Base-by-base conservation (phyloP, 2,113 vertebrate genomes). In the Puma concolor region DNA sequence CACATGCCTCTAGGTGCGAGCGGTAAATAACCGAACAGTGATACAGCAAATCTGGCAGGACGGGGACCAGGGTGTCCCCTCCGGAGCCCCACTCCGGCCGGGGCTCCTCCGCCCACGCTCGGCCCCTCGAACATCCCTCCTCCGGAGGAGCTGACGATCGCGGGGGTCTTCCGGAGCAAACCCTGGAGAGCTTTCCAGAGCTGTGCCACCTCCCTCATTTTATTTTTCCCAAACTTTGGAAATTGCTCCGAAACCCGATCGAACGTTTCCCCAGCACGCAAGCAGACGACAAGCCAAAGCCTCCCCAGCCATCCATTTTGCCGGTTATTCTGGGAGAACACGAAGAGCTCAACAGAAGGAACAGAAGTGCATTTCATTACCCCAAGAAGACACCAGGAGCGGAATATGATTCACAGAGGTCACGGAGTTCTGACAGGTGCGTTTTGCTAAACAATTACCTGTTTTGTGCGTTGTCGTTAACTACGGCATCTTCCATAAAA, bases 391-490 rank as follows among this genome's bases (percentile, higher is more conserved):
- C 87, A 19, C 41, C 44, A 1, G 15, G 81, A 41, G 13, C 0
- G 1, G 60, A 67, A 11, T 2, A 4, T 1, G 25, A 95, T 91
- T 96, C 82, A 80, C 96, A 94, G 98, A 98, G 98, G 98, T 98
- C 97, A 96, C 97, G 4, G 29, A 95, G 96, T 97, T 98, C 98
- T 79, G 97, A 98, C 98, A 91, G 90, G 98, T 96, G 95, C 63
- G 63, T 82, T 96, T 96, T 94, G 92, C 97, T 98, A 48, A 97
- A 98, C 97, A 97, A 95, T 97, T 97, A 94, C 94, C 97, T 98
- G 97, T 97, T 94, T 94, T 97, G 94, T 97, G 98, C 98, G 57
- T 95, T 95, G 98, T 97, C n/a, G 2, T 97, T 98, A 97, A 98
- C 97, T n/a, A 60, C 88, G 11, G 95, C 97, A 91, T 95, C 83